Conservation (phyloP, 2,113 vertebrate species). For the Stomatorhinus ivindoensis region DNA sequence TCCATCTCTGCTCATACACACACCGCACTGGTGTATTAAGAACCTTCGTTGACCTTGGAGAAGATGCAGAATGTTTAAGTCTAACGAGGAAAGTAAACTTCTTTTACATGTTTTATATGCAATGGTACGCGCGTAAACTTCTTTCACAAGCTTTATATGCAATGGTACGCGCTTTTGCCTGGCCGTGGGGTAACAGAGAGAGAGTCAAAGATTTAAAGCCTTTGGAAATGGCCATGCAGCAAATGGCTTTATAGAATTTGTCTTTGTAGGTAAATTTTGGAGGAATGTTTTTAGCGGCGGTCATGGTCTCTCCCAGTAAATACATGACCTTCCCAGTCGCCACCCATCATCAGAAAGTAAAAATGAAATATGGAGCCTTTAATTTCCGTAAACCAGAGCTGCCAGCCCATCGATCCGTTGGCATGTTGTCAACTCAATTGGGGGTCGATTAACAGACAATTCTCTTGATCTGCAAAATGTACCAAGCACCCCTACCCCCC, state of each 20-base stretch:
- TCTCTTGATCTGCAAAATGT: neutral
- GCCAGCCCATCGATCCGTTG: neutral
- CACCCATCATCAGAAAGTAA: neutral
- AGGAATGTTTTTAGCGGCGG: neutral
- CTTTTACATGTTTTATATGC: neutral
- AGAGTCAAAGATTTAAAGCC: neutral
- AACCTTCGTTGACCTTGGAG: neutral
- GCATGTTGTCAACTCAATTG: neutral
- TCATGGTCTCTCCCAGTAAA: neutral
- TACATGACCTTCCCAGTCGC: neutral
- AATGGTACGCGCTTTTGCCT: neutral
- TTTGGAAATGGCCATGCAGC: neutral
- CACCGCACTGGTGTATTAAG: neutral
- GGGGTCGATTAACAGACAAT: neutral
- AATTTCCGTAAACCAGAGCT: neutral
- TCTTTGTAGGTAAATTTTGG: neutral
- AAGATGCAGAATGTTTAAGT: neutral
- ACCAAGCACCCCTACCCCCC: neutral
- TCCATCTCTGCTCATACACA: neutral
- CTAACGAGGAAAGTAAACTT: neutral
- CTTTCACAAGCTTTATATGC: neutral
- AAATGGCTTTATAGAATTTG: neutral
- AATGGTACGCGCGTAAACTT: neutral
- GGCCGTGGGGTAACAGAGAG: neutral
- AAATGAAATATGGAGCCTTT: neutral